phyloP scores from a whole-genome alignment of 1,140 invertebrate species.

The Papilio polytes region DNA sequence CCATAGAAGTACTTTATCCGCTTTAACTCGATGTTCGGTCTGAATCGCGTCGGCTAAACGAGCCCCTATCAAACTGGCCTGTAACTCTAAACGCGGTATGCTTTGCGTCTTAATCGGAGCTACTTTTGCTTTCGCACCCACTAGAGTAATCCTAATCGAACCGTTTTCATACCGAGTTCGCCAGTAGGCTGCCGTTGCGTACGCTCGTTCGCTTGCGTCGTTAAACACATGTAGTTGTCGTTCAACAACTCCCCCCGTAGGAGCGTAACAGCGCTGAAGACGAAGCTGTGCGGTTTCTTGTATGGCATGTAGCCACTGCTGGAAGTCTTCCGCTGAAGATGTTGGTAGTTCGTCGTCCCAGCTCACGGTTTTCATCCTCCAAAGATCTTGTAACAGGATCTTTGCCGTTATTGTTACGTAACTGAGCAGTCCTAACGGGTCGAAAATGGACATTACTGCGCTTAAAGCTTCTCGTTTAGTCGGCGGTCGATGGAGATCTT shows the following conservation, averaged over 20 bases:
- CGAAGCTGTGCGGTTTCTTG: constrained; percentile 10
- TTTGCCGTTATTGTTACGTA: constrained; percentile 41
- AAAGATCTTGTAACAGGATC: constrained; percentile 59
- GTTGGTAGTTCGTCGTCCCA: neutral
- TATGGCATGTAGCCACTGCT: neutral
- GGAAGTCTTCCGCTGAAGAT: neutral
- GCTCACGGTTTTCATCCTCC: constrained; percentile 42
- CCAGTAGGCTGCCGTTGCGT: constrained; percentile 55
- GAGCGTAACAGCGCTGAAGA: constrained; percentile 29
- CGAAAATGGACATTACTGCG: constrained; percentile 54
- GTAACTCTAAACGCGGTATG: constrained; percentile 54
- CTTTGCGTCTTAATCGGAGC: constrained; percentile 48
- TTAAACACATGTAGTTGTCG: constrained; percentile 63
- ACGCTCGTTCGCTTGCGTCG: constrained; percentile 62
- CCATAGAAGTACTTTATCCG: neutral
- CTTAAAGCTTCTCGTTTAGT: constrained; percentile 54
- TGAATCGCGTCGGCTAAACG: constrained; percentile 10
- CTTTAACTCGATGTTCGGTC: neutral
- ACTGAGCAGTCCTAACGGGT: constrained; percentile 49
- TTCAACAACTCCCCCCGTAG: neutral
- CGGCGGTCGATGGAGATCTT: constrained; percentile 24
- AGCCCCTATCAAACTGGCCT: neutral
- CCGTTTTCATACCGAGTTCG: constrained; percentile 19
- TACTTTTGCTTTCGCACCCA: constrained; percentile 48
- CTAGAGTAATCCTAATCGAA: constrained; percentile 23